These are phyloP conservation scores for Osmerus mordax DNA, from an alignment of 2,113 vertebrate species.

Conservation along the genomic window DNA sequence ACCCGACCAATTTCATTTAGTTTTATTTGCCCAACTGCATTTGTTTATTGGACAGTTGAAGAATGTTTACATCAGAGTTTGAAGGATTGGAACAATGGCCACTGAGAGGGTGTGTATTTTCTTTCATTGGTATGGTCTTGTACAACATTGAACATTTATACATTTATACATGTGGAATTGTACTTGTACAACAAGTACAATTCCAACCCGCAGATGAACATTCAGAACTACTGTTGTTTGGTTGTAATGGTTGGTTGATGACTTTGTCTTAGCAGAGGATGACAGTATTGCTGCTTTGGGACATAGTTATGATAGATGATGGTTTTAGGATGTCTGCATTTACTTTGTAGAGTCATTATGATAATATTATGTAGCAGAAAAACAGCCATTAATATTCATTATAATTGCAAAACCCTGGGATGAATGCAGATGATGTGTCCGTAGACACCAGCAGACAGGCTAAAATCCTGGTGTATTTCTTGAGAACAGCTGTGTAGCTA, in stretches of 20 bases:
- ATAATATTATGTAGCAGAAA: conserved; percentile 74
- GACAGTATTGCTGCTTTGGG: conserved; percentile 62
- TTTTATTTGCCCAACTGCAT: conserved; percentile 84
- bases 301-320: conserved; percentile 72
- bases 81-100: conserved; percentile 74
- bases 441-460: conserved; percentile 37
- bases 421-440: conserved; percentile 68
- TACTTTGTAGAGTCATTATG: conserved; percentile 74
- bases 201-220: neutral
- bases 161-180: no score
- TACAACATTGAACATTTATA: neutral
- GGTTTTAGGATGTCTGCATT: conserved; percentile 70
- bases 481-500: conserved; percentile 31
- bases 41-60: conserved; percentile 82
- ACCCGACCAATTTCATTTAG: conserved; percentile 84
- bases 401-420: conserved; percentile 68
- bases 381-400: conserved; percentile 78
- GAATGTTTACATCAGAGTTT: conserved; percentile 78
- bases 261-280: conserved; percentile 14
- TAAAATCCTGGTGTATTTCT: conserved; percentile 45
- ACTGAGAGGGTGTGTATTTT: conserved; percentile 3
- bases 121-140: neutral
- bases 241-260: conserved; percentile 9
- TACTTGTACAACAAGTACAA: neutral
- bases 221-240: neutral